These are phyloP conservation scores for Ormyrus pomaceus DNA, from an alignment of 2,888 invertebrate species.

Conservation along the genomic window DNA sequence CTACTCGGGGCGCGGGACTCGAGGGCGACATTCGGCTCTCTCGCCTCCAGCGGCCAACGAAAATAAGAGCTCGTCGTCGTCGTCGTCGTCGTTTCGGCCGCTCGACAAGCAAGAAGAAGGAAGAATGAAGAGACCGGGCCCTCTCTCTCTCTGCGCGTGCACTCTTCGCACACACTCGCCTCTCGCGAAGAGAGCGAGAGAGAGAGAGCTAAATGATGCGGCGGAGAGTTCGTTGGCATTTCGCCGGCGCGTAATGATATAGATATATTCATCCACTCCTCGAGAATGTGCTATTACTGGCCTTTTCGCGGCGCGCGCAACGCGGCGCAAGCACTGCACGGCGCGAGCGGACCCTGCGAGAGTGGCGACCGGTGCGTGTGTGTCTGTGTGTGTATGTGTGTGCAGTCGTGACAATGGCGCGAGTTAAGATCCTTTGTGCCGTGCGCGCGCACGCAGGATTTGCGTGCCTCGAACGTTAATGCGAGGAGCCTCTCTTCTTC, in stretches of 20 bases:
- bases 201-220: slow-evolving; percentile 53
- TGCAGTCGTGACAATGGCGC: slow-evolving; percentile 59
- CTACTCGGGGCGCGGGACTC: not conserved
- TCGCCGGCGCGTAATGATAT: slow-evolving; percentile 57
- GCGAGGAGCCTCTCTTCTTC: not conserved
- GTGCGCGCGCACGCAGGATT: slow-evolving; percentile 50
- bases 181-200: slow-evolving; percentile 5
- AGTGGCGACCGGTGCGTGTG: not conserved
- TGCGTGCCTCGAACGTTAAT: slow-evolving; percentile 61
- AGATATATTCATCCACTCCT: slow-evolving; percentile 60
- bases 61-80: no score
- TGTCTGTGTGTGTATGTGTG: not conserved
- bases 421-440: slow-evolving; percentile 60
- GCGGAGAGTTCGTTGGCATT: slow-evolving; percentile 63
- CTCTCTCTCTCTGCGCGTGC: no score
- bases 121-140: no score
- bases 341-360: slow-evolving; percentile 27
- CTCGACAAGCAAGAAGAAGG: no score
- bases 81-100: no score
- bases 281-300: slow-evolving; percentile 60
- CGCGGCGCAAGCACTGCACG: slow-evolving; percentile 33
- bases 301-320: slow-evolving; percentile 56
- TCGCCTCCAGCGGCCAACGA: no score
- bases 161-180: no score
- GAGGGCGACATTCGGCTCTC: not conserved